Conservation (phyloP, 64 coral and sea anemone species). For the Dendrophyllia cribrosa region DNA sequence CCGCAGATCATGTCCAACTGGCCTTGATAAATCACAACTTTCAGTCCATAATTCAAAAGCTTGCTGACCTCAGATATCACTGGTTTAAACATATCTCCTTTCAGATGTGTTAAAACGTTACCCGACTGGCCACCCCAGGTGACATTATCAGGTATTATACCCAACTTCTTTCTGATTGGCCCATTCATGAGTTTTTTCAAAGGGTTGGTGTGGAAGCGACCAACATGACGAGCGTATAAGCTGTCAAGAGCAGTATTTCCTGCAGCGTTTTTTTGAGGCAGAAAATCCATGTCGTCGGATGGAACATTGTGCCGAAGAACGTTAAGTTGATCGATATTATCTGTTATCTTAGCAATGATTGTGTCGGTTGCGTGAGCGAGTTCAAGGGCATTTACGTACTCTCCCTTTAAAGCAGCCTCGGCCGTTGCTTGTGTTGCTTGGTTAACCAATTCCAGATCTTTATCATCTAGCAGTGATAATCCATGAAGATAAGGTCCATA, state of each 20-base stretch:
- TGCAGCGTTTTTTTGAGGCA: background rate
- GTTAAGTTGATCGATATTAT: slow-evolving; percentile 94
- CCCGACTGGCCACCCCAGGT: slow-evolving; percentile 86
- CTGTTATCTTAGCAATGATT: slow-evolving; percentile 69
- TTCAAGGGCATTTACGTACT: slow-evolving; percentile 71
- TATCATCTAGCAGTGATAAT: slow-evolving; percentile 80
- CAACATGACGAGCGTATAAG: slow-evolving; percentile 73
- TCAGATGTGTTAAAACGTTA: slow-evolving; percentile 80
- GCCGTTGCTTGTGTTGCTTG: slow-evolving; percentile 62
- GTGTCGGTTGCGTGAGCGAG: slow-evolving; percentile 65
- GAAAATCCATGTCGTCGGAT: background rate
- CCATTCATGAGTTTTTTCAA: slow-evolving; percentile 94
- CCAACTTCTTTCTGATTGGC: slow-evolving; percentile 92
- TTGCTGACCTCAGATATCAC: slow-evolving; percentile 82
- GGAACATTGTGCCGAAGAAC: slow-evolving; percentile 81
- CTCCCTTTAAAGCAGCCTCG: slow-evolving; percentile 65
- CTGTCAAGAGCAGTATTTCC: slow-evolving; percentile 39
- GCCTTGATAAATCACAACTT: slow-evolving; percentile 94
- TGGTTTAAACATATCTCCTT: slow-evolving; percentile 87
- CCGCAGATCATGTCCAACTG: slow-evolving; percentile 96
- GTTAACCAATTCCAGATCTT: slow-evolving; percentile 70
- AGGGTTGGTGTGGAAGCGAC: slow-evolving; percentile 61
- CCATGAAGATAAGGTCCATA: slow-evolving; percentile 95
- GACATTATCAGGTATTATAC: slow-evolving; percentile 87
- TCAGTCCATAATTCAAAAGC: slow-evolving; percentile 71